Evolutionary conservation across 2,797 vertebrate species (phyloP), one percentile per base, ranked within the genome.

Genomic region (Rhadinocentrus ornatus): DNA sequence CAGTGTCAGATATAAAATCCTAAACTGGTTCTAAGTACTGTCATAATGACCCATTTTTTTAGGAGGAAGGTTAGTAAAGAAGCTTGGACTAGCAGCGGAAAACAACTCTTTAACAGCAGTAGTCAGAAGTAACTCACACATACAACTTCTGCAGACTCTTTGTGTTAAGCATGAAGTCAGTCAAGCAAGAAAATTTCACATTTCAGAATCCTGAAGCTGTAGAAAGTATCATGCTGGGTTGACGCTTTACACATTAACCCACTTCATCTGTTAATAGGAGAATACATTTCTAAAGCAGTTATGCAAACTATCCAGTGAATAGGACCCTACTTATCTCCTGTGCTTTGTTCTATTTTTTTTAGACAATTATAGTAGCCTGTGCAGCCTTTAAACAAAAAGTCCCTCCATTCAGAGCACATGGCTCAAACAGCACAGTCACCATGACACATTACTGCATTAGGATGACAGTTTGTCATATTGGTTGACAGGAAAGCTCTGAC

Each of bases 31-130:
- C 48, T 22, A 54, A 24, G 72, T 32, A 52, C 56, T 59, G 35
- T 34, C 32, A 59, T 53, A 61, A 71, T 62, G 56, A 75, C 53
- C 62, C 41, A 61, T 78, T 71, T 64, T 68, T 55, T 37, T 11
- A 69, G 57, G 61, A 44, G 39, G 24, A 20, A 65, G 12, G 37
- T 37, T 69, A 10, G 3, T 52, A 50, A 41, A 66, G 55, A 4
- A 11, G 59, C 46, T 69, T 57, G 52, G 57, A 34, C 32, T 18
- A 57, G 26, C 11, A 35, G 27, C 55, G 34, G 37, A 29, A 71
- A 64, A 57, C 31, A 37, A 5, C 32, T 53, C 58, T 53, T n/a
- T 61, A 70, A 55, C 22, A 10, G 12, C 22, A 46, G 55, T 41
- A 34, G 46, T 60, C 26, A 44, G 29, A n/a, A 56, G 52, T 41